These are phyloP conservation scores for Melieria omissa DNA, from an alignment of 2,888 invertebrate species.

Conservation along the genomic window DNA sequence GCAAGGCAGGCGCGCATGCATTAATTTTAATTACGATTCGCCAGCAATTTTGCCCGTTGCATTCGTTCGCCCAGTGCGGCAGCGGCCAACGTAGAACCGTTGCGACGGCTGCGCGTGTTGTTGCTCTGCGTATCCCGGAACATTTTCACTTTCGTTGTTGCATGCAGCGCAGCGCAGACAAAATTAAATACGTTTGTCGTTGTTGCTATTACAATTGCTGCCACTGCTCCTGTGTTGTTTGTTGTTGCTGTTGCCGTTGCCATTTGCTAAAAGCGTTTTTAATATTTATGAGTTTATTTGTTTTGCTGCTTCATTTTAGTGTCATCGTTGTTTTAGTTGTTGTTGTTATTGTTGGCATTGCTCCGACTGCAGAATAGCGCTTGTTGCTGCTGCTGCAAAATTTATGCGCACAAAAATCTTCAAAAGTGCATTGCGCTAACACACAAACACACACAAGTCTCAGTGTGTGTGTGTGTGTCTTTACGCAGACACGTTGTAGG, in stretches of 20 bases:
- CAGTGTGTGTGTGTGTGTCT: too few species aligned
- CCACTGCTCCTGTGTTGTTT: background rate
- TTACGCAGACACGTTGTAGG: too few species aligned
- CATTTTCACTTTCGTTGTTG: slow-evolving; percentile 32
- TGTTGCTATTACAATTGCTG: too few species aligned
- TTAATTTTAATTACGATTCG: slow-evolving; percentile 50
- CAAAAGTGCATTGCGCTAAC: slow-evolving; percentile 9
- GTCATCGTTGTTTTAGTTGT: background rate
- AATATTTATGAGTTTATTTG: slow-evolving; percentile 39
- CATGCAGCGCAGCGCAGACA: background rate
- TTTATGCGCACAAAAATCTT: slow-evolving; percentile 25
- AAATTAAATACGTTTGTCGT: too few species aligned
- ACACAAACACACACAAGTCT: slow-evolving; percentile 1
- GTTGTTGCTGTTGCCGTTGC: background rate
- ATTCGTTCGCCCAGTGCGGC: background rate
- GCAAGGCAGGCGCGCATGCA: slow-evolving; percentile 51
- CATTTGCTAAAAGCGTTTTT: slow-evolving; percentile 32
- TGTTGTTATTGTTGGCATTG: slow-evolving; percentile 12
- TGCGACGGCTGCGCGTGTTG: background rate
- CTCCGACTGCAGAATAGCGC: background rate
- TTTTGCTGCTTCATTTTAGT: slow-evolving; percentile 3
- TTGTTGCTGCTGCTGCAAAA: slow-evolving; percentile 12
- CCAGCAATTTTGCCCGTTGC: slow-evolving; percentile 7
- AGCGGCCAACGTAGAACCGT: background rate
- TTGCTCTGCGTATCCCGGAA: slow-evolving; percentile 11